Evolutionary conservation across 2,113 vertebrate genomes (phyloP).

Genomic region (Rynchops niger): DNA sequence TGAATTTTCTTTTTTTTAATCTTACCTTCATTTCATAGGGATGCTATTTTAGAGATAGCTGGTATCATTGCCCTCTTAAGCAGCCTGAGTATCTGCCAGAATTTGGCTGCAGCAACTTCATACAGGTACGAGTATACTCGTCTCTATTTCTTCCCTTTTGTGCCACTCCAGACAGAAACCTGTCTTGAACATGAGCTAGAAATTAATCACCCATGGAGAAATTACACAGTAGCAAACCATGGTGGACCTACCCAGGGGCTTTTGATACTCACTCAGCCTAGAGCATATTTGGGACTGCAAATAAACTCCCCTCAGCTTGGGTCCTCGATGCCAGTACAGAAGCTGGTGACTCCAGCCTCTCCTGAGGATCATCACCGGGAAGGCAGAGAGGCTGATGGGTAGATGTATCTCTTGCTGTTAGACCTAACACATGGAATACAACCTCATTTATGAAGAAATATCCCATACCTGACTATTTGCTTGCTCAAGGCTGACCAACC

Average conservation of each 20-base stretch:
- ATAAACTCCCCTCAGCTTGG: background rate
- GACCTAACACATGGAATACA: background rate
- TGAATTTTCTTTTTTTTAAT: background rate
- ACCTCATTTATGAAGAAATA: background rate
- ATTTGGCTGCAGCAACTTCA: background rate
- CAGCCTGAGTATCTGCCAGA: background rate
- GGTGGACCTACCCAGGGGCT: background rate
- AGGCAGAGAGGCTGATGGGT: background rate
- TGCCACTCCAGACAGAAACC: background rate
- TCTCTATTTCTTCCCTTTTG: background rate
- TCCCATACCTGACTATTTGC: background rate
- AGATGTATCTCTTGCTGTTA: background rate
- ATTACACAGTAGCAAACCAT: background rate
- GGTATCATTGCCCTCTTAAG: background rate
- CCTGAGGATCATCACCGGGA: background rate
- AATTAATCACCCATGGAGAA: background rate
- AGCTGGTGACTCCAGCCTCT: background rate
- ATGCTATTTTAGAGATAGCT: background rate
- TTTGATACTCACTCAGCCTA: background rate
- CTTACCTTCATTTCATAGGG: background rate
- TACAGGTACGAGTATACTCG: background rate
- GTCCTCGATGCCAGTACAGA: background rate
- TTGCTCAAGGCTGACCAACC: background rate
- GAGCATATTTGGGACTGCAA: background rate
- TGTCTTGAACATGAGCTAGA: background rate